Percentiles rank a stretch among this genome's conserved stretches.
These are phyloP conservation scores for Syrista parreyssii DNA, from an alignment of 2,888 invertebrate genomes.

Conservation along the genomic window DNA sequence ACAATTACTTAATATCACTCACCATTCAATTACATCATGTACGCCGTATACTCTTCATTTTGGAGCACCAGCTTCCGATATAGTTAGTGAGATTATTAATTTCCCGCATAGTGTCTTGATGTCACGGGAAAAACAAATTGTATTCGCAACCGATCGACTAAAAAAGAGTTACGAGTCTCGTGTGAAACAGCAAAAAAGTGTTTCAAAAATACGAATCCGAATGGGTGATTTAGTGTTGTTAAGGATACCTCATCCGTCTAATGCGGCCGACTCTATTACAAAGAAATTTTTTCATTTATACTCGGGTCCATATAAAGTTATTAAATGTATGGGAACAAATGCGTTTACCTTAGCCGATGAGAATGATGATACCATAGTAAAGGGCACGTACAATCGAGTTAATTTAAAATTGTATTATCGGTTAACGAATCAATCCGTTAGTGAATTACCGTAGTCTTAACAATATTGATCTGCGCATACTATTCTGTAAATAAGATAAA, in stretches of 20 bases:
- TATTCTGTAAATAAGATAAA: no score
- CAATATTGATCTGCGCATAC: no score
- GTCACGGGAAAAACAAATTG: neutral
- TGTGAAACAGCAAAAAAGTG: neutral
- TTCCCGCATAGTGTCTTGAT: neutral
- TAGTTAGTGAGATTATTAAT: neutral
- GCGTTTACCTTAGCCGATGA: neutral
- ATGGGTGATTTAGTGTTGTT: constrained; percentile 8
- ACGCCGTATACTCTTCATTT: constrained; percentile 12
- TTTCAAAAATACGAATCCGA: neutral
- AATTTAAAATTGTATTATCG: neutral
- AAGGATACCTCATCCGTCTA: constrained; percentile 11
- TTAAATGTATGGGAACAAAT: neutral
- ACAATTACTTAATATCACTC: constrained; percentile 8
- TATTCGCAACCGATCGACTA: neutral
- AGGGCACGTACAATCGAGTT: constrained; percentile 16
- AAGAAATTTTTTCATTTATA: constrained; percentile 19
- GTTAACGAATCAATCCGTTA: neutral
- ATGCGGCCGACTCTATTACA: neutral
- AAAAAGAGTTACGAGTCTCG: neutral
- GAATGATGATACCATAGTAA: neutral
- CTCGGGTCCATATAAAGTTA: constrained; percentile 13
- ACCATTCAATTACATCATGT: constrained; percentile 10
- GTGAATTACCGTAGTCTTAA: no score
- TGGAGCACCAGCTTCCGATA: neutral